Conservation (phyloP, 2,113 vertebrate genomes). For the Ahaetulla prasina region DNA sequence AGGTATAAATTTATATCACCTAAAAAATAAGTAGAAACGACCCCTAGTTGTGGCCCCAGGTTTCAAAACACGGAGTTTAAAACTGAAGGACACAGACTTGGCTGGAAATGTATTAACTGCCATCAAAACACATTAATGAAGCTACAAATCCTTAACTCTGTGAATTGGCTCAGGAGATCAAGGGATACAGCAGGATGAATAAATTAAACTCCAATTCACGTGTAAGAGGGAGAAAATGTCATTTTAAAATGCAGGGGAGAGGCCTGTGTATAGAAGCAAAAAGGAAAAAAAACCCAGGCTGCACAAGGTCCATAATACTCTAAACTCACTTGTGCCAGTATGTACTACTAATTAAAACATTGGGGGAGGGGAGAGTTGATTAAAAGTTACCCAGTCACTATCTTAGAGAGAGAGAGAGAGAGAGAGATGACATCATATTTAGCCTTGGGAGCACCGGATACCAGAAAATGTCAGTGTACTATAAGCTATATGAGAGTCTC, state of each 20-base stretch:
- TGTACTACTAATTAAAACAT: neutral
- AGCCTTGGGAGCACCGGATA: neutral
- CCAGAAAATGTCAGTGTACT: neutral
- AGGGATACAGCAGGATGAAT: neutral
- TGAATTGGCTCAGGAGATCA: slow-evolving; percentile 4
- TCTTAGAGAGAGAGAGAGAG: neutral
- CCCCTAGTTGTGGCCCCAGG: neutral
- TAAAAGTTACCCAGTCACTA: neutral
- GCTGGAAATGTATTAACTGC: neutral
- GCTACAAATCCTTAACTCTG: neutral
- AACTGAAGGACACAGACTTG: neutral
- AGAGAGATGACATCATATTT: neutral
- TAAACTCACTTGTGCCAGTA: neutral
- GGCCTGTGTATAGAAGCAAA: neutral
- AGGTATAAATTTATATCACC: neutral
- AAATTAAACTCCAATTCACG: neutral
- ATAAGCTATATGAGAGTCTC: neutral
- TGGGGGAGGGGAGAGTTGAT: neutral
- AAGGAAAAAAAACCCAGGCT: too few relatives aligned
- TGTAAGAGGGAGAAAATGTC: neutral
- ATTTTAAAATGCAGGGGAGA: neutral
- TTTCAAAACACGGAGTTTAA: neutral
- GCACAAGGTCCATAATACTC: neutral
- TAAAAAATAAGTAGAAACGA: neutral
- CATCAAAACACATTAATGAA: neutral